phyloP scores from a whole-genome alignment of 2,113 vertebrate genomes.

The Eonycteris spelaea region DNA sequence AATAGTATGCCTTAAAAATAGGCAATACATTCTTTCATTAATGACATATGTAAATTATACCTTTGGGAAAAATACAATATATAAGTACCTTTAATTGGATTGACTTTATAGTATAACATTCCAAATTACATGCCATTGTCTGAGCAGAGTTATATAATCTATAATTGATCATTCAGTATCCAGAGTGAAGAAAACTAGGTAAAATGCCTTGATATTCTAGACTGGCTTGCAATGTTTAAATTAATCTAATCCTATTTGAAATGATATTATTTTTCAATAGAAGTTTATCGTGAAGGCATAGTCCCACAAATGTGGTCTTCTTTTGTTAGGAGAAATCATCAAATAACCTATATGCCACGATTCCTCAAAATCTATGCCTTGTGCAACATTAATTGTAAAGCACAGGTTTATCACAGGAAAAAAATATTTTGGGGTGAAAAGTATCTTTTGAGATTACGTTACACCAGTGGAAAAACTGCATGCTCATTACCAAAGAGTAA shows the following conservation, averaged over 20 bases:
- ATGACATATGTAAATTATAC: background rate
- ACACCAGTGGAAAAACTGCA: slow-evolving; percentile 21
- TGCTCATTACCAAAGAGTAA: slow-evolving; percentile 24
- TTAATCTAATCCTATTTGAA: background rate
- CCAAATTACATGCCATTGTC: slow-evolving; percentile 15
- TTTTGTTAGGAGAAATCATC: background rate
- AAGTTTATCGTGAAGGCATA: background rate
- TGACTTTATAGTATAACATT: slow-evolving; percentile 15
- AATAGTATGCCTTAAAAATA: background rate
- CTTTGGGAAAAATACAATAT: slow-evolving; percentile 33
- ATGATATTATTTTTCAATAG: background rate
- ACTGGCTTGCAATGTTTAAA: background rate
- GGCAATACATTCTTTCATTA: background rate
- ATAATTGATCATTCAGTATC: slow-evolving; percentile 15
- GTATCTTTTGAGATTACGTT: slow-evolving; percentile 43
- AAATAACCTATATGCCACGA: background rate
- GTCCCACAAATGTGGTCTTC: background rate
- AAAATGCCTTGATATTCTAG: slow-evolving; percentile 23
- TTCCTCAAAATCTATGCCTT: background rate
- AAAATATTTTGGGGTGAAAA: slow-evolving; percentile 45
- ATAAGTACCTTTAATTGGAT: slow-evolving; percentile 22
- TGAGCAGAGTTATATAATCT: slow-evolving; percentile 41
- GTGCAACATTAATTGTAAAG: background rate
- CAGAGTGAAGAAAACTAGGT: slow-evolving; percentile 44
- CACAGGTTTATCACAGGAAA: background rate